Evolutionary conservation across 1,140 invertebrate genomes (phyloP).

Genomic region (Drosophila hydei): DNA sequence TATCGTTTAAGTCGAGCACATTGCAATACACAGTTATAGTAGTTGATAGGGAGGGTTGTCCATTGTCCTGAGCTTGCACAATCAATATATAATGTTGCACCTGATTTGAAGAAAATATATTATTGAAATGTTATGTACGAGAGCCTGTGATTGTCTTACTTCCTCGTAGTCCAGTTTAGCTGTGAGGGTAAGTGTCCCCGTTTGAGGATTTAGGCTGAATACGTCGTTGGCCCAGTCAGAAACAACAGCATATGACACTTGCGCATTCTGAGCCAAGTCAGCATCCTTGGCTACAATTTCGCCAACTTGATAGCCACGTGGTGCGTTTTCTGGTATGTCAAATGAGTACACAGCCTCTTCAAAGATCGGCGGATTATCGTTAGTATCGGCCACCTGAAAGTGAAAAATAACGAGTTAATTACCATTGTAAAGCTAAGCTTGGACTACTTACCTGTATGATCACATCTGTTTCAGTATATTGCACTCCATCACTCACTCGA

Average conservation of each 20-base stretch:
- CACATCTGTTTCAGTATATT: slow-evolving; percentile 90
- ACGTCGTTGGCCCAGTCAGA: slow-evolving; percentile 97
- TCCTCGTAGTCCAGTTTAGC: slow-evolving; percentile 96
- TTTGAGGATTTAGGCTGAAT: slow-evolving; percentile 95
- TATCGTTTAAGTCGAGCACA: slow-evolving; percentile 97
- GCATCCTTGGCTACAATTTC: slow-evolving; percentile 92
- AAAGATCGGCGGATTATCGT: slow-evolving; percentile 97
- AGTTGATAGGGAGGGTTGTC: slow-evolving; percentile 93
- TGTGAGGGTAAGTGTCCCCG: slow-evolving; percentile 94
- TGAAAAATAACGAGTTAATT: neutral
- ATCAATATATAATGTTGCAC: slow-evolving; percentile 97
- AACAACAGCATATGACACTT: slow-evolving; percentile 94
- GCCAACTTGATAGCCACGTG: slow-evolving; percentile 91
- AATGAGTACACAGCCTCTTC: slow-evolving; percentile 93
- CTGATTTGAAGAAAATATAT: slow-evolving; percentile 84
- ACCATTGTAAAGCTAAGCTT: neutral
- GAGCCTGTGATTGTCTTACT: slow-evolving; percentile 84
- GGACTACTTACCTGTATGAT: slow-evolving; percentile 88
- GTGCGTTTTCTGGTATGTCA: slow-evolving; percentile 93
- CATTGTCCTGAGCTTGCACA: slow-evolving; percentile 95
- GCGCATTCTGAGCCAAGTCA: slow-evolving; percentile 93
- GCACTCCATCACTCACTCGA: slow-evolving; percentile 94
- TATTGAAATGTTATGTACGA: neutral
- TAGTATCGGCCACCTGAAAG: slow-evolving; percentile 93
- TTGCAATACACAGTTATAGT: slow-evolving; percentile 97